Evolutionary conservation across 2,888 invertebrate genomes (phyloP), one percentile per base, ranked within the genome.

Genomic region (Malthinus seriepunctatus): DNA sequence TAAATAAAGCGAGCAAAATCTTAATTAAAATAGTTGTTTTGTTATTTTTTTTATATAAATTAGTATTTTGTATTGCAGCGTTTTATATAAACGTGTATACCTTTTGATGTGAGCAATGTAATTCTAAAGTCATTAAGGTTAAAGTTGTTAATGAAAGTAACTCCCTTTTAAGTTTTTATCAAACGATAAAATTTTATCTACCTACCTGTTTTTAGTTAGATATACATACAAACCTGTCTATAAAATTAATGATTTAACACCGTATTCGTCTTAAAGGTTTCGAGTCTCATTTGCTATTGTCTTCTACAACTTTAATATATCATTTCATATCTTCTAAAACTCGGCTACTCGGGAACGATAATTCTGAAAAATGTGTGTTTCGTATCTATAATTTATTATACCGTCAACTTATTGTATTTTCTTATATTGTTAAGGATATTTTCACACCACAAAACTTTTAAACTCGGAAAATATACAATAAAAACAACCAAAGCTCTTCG

Each of bases 361-460:
- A 60, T 60, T 55, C 60, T 60, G 60, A 60, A 60, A 60, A 60
- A 60, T 60, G 60, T 55, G 42, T 56, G 60, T 56, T 54, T 55
- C 55, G 55, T 60, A 56, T 60, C 55, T 56, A 42, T 51, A 60
- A 60, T 60, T 60, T 60, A 56, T 60, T 51, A 60, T 51, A 47
- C 59, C 50, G 42, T 42, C 42, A 32, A 51, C 46, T 53, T 48
- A 48, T 53, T 49, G 44, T 42, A 44, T 32, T 49, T 23, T 51
- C 37, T 57, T 46, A 44, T 35, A 32, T 45, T 15, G 58, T 45
- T 37, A 33, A 44, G 34, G 37, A 51, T 42, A 45, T 53, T 56
- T 46, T 47, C 44, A 33, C 33, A 37, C 44, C 49, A 10, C 35
- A 32, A 46, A 56, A 46, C 31, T 45, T 50, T 32, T 44, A 10